A percentile compares a stretch with the other conserved stretches of the same genome.
phyloP scores from a whole-genome alignment of 2,113 vertebrate species.

The Clarias batrachus region DNA sequence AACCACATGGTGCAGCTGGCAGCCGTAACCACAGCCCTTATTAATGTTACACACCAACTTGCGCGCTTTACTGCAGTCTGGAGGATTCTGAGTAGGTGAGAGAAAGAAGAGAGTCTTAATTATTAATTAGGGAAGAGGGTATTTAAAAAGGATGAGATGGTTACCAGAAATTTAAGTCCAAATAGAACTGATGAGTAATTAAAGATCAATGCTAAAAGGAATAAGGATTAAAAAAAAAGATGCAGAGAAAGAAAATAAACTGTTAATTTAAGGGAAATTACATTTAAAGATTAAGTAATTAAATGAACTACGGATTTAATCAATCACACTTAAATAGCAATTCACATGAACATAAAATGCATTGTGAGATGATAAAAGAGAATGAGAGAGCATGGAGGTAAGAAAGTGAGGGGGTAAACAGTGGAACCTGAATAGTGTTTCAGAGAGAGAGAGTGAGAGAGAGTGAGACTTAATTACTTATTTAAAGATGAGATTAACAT shows the following conservation, averaged over 20 bases:
- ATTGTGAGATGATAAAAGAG: not conserved
- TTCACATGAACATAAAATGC: not conserved
- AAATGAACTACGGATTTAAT: not conserved
- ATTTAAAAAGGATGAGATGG: not conserved
- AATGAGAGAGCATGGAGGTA: not conserved
- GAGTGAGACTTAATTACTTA: not conserved
- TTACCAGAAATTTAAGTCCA: not conserved
- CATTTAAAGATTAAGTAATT: not conserved
- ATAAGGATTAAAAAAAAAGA: not conserved
- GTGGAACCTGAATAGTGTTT: not conserved
- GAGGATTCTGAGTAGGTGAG: conserved; percentile 81
- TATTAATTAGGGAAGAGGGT: not conserved
- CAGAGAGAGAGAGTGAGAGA: conserved; percentile 18
- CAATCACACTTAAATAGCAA: conserved; percentile 18
- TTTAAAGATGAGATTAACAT: not conserved
- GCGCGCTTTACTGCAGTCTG: conserved; percentile 94
- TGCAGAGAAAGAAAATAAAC: not conserved
- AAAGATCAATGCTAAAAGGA: not conserved
- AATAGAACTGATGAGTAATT: conserved; percentile 13
- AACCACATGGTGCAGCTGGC: conserved; percentile 97
- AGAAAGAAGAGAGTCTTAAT: conserved; percentile 37
- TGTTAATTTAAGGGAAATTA: conserved; percentile 1
- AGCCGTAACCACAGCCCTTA: conserved; percentile 97
- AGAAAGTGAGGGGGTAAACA: not conserved
- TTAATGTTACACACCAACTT: conserved; percentile 98